Evolutionary conservation across 64 coral and sea anemone species (phyloP).

Genomic region (Hydrozoanthus tunicans): DNA sequence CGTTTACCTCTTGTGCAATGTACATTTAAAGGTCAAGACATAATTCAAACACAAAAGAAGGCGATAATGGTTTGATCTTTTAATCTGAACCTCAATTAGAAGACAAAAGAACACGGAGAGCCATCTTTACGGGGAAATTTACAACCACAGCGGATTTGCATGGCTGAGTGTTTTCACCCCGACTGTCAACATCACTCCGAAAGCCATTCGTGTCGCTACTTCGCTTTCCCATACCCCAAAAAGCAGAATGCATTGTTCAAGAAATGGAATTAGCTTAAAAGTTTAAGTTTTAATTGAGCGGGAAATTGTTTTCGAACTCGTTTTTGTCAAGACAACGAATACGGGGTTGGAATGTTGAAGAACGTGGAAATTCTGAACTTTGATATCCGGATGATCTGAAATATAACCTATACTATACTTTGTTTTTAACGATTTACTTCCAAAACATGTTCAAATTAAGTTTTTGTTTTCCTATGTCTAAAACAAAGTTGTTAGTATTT

Average conservation of each 20-base stretch:
- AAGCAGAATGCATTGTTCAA: slow-evolving; percentile 38
- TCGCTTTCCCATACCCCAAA: slow-evolving; percentile 38
- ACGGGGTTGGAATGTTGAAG: no score
- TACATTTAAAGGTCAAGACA: slow-evolving; percentile 13
- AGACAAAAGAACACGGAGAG: slow-evolving; percentile 37
- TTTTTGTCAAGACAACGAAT: no score
- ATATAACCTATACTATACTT: background rate
- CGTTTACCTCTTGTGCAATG: background rate
- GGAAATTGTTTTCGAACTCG: no score
- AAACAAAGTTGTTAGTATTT: slow-evolving; percentile 27
- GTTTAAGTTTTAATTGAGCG: background rate
- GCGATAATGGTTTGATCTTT: slow-evolving; percentile 42
- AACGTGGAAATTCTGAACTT: no score
- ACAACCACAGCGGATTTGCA: slow-evolving; percentile 31
- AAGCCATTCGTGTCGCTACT: slow-evolving; percentile 42
- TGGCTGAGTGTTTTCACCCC: slow-evolving; percentile 45
- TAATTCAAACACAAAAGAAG: slow-evolving; percentile 43
- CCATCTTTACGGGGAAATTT: slow-evolving; percentile 23
- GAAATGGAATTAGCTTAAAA: slow-evolving; percentile 40
- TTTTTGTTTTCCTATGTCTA: background rate
- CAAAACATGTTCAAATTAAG: background rate
- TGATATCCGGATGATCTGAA: background rate
- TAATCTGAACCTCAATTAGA: slow-evolving; percentile 38
- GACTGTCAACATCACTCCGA: slow-evolving; percentile 45
- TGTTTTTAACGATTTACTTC: background rate